Conservation (phyloP, 2,888 invertebrate genomes). For the Drosophila anomelani region DNA sequence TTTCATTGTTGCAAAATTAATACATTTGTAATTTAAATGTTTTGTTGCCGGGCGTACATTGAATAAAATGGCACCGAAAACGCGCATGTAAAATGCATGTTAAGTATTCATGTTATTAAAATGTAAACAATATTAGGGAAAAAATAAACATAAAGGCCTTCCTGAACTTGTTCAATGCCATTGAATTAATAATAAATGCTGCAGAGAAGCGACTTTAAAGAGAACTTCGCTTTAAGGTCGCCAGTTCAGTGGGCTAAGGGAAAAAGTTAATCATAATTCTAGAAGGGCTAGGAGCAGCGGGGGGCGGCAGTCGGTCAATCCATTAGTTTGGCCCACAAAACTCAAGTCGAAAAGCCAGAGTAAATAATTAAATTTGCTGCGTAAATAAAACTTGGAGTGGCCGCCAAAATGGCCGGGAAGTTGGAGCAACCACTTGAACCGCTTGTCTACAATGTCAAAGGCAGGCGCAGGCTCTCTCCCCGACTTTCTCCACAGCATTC, state of each 20-base stretch:
- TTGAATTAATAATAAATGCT: constrained; percentile 21
- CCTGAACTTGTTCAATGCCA: background rate
- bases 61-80: constrained; percentile 40
- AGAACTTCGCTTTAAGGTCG: background rate
- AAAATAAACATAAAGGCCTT: background rate
- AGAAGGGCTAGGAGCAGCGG: background rate
- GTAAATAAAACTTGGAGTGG: constrained; percentile 75
- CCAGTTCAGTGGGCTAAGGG: background rate
- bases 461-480: constrained; percentile 42
- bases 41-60: constrained; percentile 44
- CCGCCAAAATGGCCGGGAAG: constrained; percentile 45
- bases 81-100: constrained; percentile 36
- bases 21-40: constrained; percentile 50
- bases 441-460: constrained; percentile 75
- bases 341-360: constrained; percentile 44
- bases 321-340: constrained; percentile 35
- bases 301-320: constrained; percentile 31
- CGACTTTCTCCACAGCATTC: background rate
- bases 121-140: constrained; percentile 42
- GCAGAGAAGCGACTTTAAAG: constrained; percentile 3
- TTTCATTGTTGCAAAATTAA: constrained; percentile 58
- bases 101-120: constrained; percentile 49
- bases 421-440: constrained; percentile 47
- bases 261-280: constrained; percentile 36
- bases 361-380: constrained; percentile 79